These are phyloP conservation scores for Stegodyphus dumicola DNA, from an alignment of 1,140 invertebrate species.

Conservation along the genomic window DNA sequence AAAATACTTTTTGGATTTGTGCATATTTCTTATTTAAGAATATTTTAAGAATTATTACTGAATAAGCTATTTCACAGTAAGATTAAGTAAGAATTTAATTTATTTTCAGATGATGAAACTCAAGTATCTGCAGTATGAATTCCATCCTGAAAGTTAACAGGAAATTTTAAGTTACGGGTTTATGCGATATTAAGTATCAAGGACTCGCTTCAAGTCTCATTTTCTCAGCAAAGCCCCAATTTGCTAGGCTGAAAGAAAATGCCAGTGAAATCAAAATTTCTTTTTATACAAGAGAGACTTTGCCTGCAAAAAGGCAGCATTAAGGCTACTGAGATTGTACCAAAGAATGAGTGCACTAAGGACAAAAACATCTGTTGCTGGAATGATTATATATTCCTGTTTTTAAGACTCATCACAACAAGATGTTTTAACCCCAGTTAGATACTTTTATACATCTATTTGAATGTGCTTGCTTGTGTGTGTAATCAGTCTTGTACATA, in stretches of 20 bases:
- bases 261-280: constrained; percentile 38
- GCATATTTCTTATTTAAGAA: too few species aligned
- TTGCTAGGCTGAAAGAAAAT: constrained; percentile 11
- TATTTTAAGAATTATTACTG: too few species aligned
- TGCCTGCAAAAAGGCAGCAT: background rate
- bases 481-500: constrained; percentile 46
- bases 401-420: too few species aligned
- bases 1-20: too few species aligned
- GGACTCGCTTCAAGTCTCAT: constrained; percentile 8
- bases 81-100: constrained; percentile 60
- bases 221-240: background rate
- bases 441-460: background rate
- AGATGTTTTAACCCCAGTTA: background rate
- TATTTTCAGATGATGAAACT: constrained; percentile 75
- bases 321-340: background rate
- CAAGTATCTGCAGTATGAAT: constrained; percentile 75
- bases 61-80: too few species aligned
- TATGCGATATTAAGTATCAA: background rate
- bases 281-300: too few species aligned
- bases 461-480: constrained; percentile 39
- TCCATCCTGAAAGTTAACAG: background rate
- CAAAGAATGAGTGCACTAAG: background rate
- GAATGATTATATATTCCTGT: background rate
- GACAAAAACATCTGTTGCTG: background rate
- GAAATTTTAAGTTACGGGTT: background rate